Percentiles rank a stretch among this genome's conserved stretches.
Evolutionary conservation across 1,140 invertebrate genomes (phyloP).

Genomic region (Psilanteris sp.): DNA sequence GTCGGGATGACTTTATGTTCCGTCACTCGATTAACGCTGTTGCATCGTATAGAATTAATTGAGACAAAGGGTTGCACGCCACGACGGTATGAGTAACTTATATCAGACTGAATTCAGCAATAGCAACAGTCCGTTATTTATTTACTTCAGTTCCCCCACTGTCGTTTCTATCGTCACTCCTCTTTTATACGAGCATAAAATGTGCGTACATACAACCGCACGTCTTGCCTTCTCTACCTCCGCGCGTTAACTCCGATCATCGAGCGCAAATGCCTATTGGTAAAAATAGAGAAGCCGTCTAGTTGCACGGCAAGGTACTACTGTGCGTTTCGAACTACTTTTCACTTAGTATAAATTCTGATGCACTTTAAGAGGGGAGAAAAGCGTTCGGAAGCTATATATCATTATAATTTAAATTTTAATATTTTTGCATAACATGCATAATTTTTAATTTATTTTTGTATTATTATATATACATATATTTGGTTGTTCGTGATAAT

Average conservation of each 20-base stretch:
- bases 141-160: constrained; percentile 74
- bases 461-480: too few species aligned
- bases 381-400: too few species aligned
- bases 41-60: too few species aligned
- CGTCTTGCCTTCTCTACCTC: constrained; percentile 65
- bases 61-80: constrained; percentile 36
- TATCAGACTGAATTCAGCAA: constrained; percentile 71
- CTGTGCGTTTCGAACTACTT: constrained; percentile 38
- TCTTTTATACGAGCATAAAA: constrained; percentile 52
- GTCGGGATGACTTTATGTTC: too few species aligned
- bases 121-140: constrained; percentile 76
- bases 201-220: constrained; percentile 42
- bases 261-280: constrained; percentile 71
- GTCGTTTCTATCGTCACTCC: constrained; percentile 54
- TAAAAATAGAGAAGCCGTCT: constrained; percentile 75
- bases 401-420: too few species aligned
- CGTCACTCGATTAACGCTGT: too few species aligned
- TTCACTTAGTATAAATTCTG: constrained; percentile 10
- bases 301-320: constrained; percentile 64
- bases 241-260: constrained; percentile 65
- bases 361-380: not conserved
- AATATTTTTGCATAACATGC: too few species aligned
- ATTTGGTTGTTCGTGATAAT: too few species aligned
- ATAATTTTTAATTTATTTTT: too few species aligned
- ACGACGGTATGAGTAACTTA: constrained; percentile 47